A percentile compares a stretch with the other conserved stretches of the same genome.
Evolutionary conservation across 2,113 vertebrate genomes (phyloP).

Genomic region (Brachionichthys hirsutus): DNA sequence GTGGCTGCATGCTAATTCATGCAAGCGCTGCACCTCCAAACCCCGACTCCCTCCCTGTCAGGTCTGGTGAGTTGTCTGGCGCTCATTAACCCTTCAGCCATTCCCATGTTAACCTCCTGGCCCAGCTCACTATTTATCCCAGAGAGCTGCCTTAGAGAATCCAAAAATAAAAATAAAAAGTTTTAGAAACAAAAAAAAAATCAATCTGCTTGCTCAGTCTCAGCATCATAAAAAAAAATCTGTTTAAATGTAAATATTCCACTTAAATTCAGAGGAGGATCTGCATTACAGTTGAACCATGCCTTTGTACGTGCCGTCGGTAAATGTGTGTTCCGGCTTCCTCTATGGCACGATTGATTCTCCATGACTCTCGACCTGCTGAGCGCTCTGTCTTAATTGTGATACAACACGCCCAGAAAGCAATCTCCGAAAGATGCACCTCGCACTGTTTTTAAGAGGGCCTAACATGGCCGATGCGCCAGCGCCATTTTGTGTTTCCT

Average conservation of each 20-base stretch:
- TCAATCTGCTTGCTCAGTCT: not conserved
- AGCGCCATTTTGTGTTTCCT: slow-evolving; percentile 81
- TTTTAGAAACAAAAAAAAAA: too few relatives aligned
- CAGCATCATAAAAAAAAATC: too few relatives aligned
- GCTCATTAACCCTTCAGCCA: slow-evolving; percentile 55
- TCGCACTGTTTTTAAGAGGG: slow-evolving; percentile 39
- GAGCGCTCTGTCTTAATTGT: slow-evolving; percentile 25
- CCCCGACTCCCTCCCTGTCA: slow-evolving; percentile 20
- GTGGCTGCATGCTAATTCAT: slow-evolving; percentile 74
- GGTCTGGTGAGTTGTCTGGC: slow-evolving; percentile 61
- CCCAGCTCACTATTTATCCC: slow-evolving; percentile 12
- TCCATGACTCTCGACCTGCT: slow-evolving; percentile 18
- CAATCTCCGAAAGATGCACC: slow-evolving; percentile 35
- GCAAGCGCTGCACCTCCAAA: slow-evolving; percentile 49
- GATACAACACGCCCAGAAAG: slow-evolving; percentile 11
- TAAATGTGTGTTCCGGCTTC: slow-evolving; percentile 24
- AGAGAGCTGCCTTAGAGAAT: not conserved
- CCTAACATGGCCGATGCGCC: slow-evolving; percentile 77
- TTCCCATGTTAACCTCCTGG: slow-evolving; percentile 33
- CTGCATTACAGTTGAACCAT: too few relatives aligned
- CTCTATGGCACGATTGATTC: slow-evolving; percentile 45
- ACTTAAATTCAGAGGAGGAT: too few relatives aligned
- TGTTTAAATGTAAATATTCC: not conserved
- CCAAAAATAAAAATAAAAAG: too few relatives aligned
- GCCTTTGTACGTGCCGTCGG: not conserved